Base-by-base conservation (phyloP, 1,140 invertebrate species). In the Drosophila nigromelanica region DNA sequence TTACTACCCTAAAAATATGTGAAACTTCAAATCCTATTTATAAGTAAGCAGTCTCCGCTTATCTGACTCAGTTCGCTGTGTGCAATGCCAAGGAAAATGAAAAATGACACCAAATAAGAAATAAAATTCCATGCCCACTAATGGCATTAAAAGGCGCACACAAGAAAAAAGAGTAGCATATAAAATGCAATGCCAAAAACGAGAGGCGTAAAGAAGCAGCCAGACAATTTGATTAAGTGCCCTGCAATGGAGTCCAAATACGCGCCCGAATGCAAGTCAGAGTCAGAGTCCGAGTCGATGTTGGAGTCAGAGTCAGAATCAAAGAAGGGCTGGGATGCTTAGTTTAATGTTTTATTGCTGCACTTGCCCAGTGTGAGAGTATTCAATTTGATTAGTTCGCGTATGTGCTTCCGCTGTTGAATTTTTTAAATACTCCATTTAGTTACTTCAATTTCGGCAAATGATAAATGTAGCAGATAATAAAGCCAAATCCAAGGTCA, bases 171-270 rank as follows among this genome's bases (percentile, higher is more conserved):
- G 39, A n/a, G 11, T 10, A 52, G 50, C 30, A 43, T 47, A 24
- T 67, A 43, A 76, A 73, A 67, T 67, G 56, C 62, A 67, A 48
- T 73, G 69, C 69, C 62, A 76, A 73, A 73, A 70, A 60, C 58
- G 58, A 69, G 40, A 52, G 58, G 58, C 50, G 33, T 48, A 37
- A 45, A 52, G 33, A 35, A 61, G 52, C 73, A 73, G 60, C 56
- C 69, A 67, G 56, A 73, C 73, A 76, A 83, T 85, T 85, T 86
- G 81, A 85, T 85, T 86, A 86, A 81, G 66, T 85, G 77, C 58
- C 61, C 73, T 30, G 62, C n/a, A 68, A 63, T 66, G 42, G 67
- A 64, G 21, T 73, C 39, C 33, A 24, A 55, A 21, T 14, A 42
- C 56, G 12, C 42, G 11, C 45, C 0, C 14, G 24, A 60, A 24